Base-by-base conservation (phyloP, 2,888 invertebrate genomes). In the Drosophila austrosaltans region DNA sequence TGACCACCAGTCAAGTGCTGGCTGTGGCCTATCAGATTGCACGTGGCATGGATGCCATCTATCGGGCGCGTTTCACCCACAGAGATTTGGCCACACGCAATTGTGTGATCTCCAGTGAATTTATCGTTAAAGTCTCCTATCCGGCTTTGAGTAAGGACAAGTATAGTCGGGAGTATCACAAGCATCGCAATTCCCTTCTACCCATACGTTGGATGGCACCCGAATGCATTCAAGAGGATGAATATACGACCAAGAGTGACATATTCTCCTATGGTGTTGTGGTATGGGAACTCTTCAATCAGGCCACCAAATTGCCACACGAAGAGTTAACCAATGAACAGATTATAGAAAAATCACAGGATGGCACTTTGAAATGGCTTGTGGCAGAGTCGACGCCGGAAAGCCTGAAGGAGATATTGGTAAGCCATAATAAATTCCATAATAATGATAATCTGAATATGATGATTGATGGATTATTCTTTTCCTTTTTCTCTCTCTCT, bases 181-280 rank as follows among this genome's bases (percentile, higher is more conserved):
- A 96, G 82, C 94, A 96, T 87, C 95, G 96, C 70, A 97, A 97
- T 89, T 95, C 95, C 94, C 94, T 96, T 81, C 94, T 98, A 57
- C 98, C 98, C 0, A 93, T 98, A 10, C 95, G 98, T 80, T 98
- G 98, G 98, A 91, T 98, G 91, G 96, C 98, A 0, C 94, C 95
- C 20, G 98, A 99, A 91, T 97, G 97, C 1, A 96, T 97, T 1
- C 93, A 96, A 78, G 98, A 98, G 85, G 97, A 97, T 68, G 98
- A 98, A 75, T 98, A 95, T 91, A 97, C 98, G 12, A 96, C 96
- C 53, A 98, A 98, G 91, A 97, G 97, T 87, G 98, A 98, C 92
- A 96, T 98, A 0, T 98, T 97, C 93, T 96, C 98, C 79, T 98
- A 96, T 90, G 98, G 96, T 0, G 97, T 96, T 22, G 94, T 98